These are phyloP conservation scores for Bujurquina vittata DNA, from an alignment of 2,113 vertebrate species.

Conservation along the genomic window DNA sequence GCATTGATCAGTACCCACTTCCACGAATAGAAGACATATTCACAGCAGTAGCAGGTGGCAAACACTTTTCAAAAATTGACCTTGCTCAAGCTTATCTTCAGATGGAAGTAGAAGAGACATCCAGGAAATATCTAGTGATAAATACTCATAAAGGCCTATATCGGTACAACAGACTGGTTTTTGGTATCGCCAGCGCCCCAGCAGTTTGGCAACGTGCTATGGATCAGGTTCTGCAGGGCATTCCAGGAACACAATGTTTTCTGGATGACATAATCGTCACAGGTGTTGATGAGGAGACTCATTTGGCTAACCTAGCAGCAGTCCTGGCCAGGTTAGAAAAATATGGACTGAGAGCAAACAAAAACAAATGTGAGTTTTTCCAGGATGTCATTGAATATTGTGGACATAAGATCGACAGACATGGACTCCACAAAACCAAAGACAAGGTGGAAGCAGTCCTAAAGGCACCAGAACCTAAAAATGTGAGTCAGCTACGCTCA, in stretches of 20 bases:
- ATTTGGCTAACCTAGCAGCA: background rate
- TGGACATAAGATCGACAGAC: background rate
- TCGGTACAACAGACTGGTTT: background rate
- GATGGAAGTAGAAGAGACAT: background rate
- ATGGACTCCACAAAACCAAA: background rate
- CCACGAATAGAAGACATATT: background rate
- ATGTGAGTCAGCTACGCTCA: background rate
- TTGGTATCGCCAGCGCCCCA: background rate
- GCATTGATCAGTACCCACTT: background rate
- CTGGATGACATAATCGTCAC: background rate
- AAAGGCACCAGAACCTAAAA: background rate
- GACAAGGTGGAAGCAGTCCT: background rate
- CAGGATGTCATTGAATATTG: background rate
- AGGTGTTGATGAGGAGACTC: background rate
- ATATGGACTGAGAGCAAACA: background rate
- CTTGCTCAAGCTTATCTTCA: too few relatives aligned
- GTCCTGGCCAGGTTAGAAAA: background rate
- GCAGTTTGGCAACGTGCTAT: background rate
- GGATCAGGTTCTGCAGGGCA: background rate
- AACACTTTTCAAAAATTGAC: background rate
- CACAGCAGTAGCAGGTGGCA: background rate
- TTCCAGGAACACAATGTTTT: background rate
- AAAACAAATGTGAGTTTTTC: background rate
- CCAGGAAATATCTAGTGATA: background rate
- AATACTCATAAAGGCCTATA: background rate